phyloP scores from a whole-genome alignment of 2,888 invertebrate genomes.

The Pachliopta kotzebuea region DNA sequence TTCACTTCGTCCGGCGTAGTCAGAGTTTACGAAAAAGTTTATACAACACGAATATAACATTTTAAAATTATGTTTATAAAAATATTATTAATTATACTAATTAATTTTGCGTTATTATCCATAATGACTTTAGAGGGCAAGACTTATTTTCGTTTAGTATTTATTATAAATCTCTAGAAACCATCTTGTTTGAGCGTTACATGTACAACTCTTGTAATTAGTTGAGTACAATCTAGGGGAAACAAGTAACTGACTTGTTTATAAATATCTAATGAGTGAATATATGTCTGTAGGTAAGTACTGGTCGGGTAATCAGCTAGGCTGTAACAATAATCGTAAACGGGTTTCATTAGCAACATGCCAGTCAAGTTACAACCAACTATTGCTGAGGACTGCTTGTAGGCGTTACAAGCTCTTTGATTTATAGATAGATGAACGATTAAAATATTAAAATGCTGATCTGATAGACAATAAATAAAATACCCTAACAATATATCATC shows the following conservation, averaged over 20 bases:
- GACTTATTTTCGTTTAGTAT: too few relatives aligned
- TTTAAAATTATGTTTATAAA: too few relatives aligned
- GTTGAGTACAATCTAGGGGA: neutral
- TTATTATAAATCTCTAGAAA: neutral
- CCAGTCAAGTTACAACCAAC: slow-evolving; percentile 35
- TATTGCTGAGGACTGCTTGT: slow-evolving; percentile 31
- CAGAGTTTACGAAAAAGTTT: neutral
- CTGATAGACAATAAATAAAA: too few relatives aligned
- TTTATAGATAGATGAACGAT: slow-evolving; percentile 13
- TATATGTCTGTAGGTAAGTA: slow-evolving; percentile 31
- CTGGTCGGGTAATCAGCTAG: slow-evolving; percentile 41
- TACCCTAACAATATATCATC: too few relatives aligned
- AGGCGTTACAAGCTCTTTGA: slow-evolving; percentile 29
- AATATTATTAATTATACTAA: too few relatives aligned
- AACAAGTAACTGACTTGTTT: neutral
- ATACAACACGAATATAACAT: neutral
- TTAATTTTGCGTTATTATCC: too few relatives aligned
- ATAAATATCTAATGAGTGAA: neutral
- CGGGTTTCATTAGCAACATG: slow-evolving; percentile 44
- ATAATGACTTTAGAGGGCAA: too few relatives aligned
- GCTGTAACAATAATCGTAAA: slow-evolving; percentile 49
- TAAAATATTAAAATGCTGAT: slow-evolving; percentile 4
- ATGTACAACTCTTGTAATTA: neutral
- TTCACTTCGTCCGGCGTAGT: slow-evolving; percentile 5
- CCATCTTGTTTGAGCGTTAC: neutral